Evolutionary conservation across 2,113 vertebrate species (phyloP).

Genomic region (Syngnathus scovelli): DNA sequence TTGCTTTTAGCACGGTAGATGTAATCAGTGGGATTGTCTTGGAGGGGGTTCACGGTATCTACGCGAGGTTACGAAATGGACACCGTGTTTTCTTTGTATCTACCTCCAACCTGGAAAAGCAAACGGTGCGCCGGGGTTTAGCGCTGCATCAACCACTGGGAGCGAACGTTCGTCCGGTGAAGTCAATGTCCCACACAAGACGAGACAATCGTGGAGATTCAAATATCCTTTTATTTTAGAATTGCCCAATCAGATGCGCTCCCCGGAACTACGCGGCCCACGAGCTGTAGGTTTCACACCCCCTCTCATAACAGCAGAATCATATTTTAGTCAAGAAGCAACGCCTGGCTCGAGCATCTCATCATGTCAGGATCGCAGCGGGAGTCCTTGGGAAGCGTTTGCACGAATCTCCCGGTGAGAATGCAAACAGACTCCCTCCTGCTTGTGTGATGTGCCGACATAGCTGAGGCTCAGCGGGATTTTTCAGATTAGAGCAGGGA

Average conservation of each 20-base stretch:
- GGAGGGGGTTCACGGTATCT: slow-evolving; percentile 36
- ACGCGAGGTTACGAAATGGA: slow-evolving; percentile 44
- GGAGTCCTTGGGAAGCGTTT: slow-evolving; percentile 1
- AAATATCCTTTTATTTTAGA: background rate
- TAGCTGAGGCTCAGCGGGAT: slow-evolving; percentile 35
- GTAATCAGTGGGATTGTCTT: slow-evolving; percentile 46
- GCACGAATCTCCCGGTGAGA: slow-evolving; percentile 30
- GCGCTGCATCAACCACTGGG: slow-evolving; percentile 6
- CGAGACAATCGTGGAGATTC: no score
- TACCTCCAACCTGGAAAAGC: slow-evolving; percentile 41
- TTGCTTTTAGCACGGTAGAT: slow-evolving; percentile 57
- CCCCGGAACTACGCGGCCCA: background rate
- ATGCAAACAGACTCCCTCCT: slow-evolving; percentile 23
- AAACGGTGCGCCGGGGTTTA: slow-evolving; percentile 30
- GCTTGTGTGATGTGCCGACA: slow-evolving; percentile 48
- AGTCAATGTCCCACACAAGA: no score
- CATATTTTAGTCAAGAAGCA: no score
- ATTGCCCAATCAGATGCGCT: background rate
- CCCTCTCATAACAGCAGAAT: background rate
- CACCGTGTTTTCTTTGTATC: slow-evolving; percentile 52
- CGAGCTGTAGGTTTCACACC: background rate
- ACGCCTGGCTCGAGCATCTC: slow-evolving; percentile 13
- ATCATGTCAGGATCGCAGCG: slow-evolving; percentile 10
- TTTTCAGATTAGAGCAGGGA: slow-evolving; percentile 23
- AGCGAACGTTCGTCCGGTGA: slow-evolving; percentile 11